phyloP scores from a whole-genome alignment of 2,888 invertebrate genomes.

The Mamestra brassicae region DNA sequence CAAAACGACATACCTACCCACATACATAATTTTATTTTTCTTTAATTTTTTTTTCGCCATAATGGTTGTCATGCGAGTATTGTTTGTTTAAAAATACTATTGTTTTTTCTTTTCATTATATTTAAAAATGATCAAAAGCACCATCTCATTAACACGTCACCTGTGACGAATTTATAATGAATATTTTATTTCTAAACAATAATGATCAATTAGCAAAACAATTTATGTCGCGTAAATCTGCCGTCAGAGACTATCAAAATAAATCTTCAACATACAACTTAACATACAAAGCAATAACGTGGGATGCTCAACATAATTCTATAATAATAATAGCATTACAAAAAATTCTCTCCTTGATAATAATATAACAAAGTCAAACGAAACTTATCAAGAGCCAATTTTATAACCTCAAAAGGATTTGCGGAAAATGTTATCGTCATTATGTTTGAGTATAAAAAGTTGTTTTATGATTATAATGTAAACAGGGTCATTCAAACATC shows the following conservation, averaged over 20 bases:
- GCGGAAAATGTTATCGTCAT: constrained; percentile 27
- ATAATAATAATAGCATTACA: constrained; percentile 1
- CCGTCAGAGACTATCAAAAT: not conserved
- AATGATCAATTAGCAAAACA: not conserved
- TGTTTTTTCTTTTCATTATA: too few species aligned
- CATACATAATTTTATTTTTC: too few species aligned
- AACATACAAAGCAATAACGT: too few species aligned
- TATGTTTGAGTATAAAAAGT: constrained; percentile 13
- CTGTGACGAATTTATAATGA: too few species aligned
- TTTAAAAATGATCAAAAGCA: too few species aligned
- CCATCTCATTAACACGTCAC: too few species aligned
- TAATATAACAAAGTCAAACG: constrained; percentile 7
- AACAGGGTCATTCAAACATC: not conserved
- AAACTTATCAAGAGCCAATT: constrained; percentile 45
- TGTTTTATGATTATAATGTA: not conserved
- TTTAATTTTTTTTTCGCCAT: too few species aligned
- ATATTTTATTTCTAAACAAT: not conserved
- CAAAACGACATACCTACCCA: too few species aligned
- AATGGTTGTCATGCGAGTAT: too few species aligned
- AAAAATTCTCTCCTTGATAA: constrained; percentile 4
- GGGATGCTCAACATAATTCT: not conserved
- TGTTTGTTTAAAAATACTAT: too few species aligned
- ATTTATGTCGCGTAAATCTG: not conserved
- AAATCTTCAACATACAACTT: not conserved
- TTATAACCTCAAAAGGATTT: constrained; percentile 44